These are phyloP conservation scores for Melanotus villosus DNA, from an alignment of 2,888 invertebrate genomes.

Conservation along the genomic window DNA sequence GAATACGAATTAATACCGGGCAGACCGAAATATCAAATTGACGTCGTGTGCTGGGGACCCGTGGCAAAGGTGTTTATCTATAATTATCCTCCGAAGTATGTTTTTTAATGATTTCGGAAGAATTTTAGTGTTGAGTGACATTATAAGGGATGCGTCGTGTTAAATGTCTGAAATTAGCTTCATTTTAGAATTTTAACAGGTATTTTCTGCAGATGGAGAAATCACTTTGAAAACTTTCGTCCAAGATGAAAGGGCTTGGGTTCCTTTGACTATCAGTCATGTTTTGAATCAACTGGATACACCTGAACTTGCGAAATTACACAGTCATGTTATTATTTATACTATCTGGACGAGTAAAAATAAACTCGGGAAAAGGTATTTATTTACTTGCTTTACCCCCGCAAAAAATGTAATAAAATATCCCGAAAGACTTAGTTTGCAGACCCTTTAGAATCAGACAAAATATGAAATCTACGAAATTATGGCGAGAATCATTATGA, in stretches of 20 bases:
- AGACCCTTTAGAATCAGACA: too few species aligned
- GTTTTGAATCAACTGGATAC: slow-evolving; percentile 32
- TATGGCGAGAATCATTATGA: too few species aligned
- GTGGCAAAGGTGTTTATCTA: slow-evolving; percentile 55
- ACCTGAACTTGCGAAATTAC: slow-evolving; percentile 40
- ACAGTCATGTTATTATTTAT: slow-evolving; percentile 44
- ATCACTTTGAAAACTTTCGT: slow-evolving; percentile 41
- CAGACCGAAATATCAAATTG: slow-evolving; percentile 47
- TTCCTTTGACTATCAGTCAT: slow-evolving; percentile 43
- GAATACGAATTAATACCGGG: slow-evolving; percentile 52
- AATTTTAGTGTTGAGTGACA: background rate
- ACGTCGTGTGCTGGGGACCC: slow-evolving; percentile 53
- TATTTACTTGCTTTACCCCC: background rate
- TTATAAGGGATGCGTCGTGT: too few species aligned
- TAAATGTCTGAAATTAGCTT: background rate
- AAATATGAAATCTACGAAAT: too few species aligned
- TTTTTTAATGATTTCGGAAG: background rate
- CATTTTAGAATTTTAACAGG: slow-evolving; percentile 32
- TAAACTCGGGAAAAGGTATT: slow-evolving; percentile 46
- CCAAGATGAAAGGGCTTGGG: slow-evolving; percentile 44
- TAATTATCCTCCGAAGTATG: too few species aligned
- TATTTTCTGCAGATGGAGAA: slow-evolving; percentile 44
- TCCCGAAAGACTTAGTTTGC: too few species aligned
- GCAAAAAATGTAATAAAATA: too few species aligned
- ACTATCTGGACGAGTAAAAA: slow-evolving; percentile 45